Conservation (phyloP, 2,888 invertebrate genomes). For the Hirtodrosophila duncani region DNA sequence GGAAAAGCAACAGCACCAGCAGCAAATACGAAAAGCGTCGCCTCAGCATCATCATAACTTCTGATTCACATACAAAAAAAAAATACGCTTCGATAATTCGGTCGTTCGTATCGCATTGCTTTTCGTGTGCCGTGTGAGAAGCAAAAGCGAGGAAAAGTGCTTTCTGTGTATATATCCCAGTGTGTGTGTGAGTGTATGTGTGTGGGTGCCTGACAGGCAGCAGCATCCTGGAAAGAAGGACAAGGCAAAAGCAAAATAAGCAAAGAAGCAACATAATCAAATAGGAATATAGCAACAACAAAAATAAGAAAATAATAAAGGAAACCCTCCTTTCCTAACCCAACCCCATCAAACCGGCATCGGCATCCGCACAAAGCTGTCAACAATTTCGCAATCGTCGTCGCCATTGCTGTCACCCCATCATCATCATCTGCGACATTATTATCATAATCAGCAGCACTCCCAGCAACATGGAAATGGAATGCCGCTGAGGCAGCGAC, state of each 20-base stretch:
- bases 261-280: constrained; percentile 10
- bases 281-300: constrained; percentile 23
- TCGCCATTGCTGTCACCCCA: constrained; percentile 7
- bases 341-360: neutral
- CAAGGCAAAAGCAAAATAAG: constrained; percentile 8
- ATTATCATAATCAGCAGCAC: neutral
- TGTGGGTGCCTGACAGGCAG: constrained; percentile 21
- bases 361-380: neutral
- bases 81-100: constrained; percentile 16
- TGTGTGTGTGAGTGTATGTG: constrained; percentile 16
- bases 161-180: constrained; percentile 21
- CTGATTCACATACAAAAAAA: constrained; percentile 6
- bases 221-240: constrained; percentile 27
- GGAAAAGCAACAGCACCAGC: constrained; percentile 1
- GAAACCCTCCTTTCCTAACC: neutral
- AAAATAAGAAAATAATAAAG: too few species aligned
- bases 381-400: constrained; percentile 16
- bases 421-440: neutral
- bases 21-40: constrained; percentile 5
- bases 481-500: constrained; percentile 14
- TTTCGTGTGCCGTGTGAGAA: constrained; percentile 37
- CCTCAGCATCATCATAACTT: constrained; percentile 12
- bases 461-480: too few species aligned
- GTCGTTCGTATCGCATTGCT: constrained; percentile 8
- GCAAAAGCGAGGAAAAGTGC: constrained; percentile 12